A percentile compares a stretch with the other conserved stretches of the same genome.
Conservation (phyloP, 2,888 invertebrate genomes). For the Carabus problematicus region DNA sequence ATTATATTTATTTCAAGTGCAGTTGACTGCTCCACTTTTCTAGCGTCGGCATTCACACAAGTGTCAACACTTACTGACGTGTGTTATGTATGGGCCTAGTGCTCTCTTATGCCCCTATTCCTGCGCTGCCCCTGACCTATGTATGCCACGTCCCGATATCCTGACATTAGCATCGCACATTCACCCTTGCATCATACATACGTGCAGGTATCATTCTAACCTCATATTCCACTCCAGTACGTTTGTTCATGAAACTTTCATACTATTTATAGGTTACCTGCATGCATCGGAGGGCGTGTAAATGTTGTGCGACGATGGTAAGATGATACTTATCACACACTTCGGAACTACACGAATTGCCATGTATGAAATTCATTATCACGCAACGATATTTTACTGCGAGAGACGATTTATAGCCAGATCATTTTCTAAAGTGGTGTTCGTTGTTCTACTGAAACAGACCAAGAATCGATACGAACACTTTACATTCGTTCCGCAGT, state of each 20-base stretch:
- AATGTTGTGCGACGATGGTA: not conserved
- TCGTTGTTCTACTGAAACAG: slow-evolving; percentile 27
- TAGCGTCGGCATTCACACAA: slow-evolving; percentile 18
- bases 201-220: too few relatives aligned
- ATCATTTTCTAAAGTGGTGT: slow-evolving; percentile 37
- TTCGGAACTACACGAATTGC: not conserved
- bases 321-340: not conserved
- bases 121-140: not conserved
- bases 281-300: slow-evolving; percentile 1
- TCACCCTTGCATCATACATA: too few relatives aligned
- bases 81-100: not conserved
- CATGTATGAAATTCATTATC: slow-evolving; percentile 33
- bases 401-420: slow-evolving; percentile 20
- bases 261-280: slow-evolving; percentile 17
- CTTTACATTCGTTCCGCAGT: slow-evolving; percentile 2
- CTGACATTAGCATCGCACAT: slow-evolving; percentile 5
- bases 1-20: slow-evolving; percentile 41
- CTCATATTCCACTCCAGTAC: too few relatives aligned
- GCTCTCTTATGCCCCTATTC: not conserved
- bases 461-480: slow-evolving; percentile 32
- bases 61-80: slow-evolving; percentile 34
- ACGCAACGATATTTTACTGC: slow-evolving; percentile 12
- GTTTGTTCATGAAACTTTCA: slow-evolving; percentile 36
- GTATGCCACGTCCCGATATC: not conserved
- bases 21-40: slow-evolving; percentile 31